phyloP scores from a whole-genome alignment of 1,140 invertebrate species.

The Euura lappo region DNA sequence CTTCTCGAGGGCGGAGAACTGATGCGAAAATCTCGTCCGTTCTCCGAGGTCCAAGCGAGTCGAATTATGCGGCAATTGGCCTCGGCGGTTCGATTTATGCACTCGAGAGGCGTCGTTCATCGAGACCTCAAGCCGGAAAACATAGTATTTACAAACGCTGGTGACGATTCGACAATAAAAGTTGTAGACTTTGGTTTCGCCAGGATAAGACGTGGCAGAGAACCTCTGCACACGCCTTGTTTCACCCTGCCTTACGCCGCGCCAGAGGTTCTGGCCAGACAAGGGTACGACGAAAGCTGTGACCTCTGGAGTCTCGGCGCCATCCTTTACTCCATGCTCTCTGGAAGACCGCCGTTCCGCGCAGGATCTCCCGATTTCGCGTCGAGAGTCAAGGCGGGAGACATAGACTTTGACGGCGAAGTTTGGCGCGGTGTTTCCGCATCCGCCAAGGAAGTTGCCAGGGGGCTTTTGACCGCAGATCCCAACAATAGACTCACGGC shows the following conservation, averaged over 20 bases:
- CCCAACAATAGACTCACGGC: constrained; percentile 76
- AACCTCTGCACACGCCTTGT: constrained; percentile 79
- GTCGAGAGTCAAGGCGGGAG: constrained; percentile 78
- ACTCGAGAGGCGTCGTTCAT: constrained; percentile 81
- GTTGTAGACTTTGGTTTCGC: constrained; percentile 93
- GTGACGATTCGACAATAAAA: constrained; percentile 74
- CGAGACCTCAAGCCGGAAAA: constrained; percentile 93
- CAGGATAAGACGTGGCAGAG: constrained; percentile 69
- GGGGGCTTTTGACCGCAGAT: constrained; percentile 81
- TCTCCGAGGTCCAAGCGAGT: constrained; percentile 74
- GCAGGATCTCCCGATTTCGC: constrained; percentile 76
- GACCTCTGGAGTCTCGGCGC: constrained; percentile 94
- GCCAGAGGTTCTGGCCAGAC: constrained; percentile 80
- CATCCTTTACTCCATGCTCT: constrained; percentile 89
- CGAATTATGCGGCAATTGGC: constrained; percentile 79
- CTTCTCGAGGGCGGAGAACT: constrained; percentile 87
- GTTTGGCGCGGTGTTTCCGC: constrained; percentile 77
- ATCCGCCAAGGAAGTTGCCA: constrained; percentile 78
- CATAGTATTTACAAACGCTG: constrained; percentile 71
- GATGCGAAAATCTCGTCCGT: constrained; percentile 71
- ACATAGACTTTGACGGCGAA: constrained; percentile 75
- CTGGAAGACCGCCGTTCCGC: constrained; percentile 83
- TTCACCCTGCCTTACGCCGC: constrained; percentile 91
- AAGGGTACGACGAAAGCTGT: constrained; percentile 85
- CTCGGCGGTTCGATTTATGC: constrained; percentile 83